Evolutionary conservation across 2,113 vertebrate species (phyloP).

Genomic region (Willisornis vidua): DNA sequence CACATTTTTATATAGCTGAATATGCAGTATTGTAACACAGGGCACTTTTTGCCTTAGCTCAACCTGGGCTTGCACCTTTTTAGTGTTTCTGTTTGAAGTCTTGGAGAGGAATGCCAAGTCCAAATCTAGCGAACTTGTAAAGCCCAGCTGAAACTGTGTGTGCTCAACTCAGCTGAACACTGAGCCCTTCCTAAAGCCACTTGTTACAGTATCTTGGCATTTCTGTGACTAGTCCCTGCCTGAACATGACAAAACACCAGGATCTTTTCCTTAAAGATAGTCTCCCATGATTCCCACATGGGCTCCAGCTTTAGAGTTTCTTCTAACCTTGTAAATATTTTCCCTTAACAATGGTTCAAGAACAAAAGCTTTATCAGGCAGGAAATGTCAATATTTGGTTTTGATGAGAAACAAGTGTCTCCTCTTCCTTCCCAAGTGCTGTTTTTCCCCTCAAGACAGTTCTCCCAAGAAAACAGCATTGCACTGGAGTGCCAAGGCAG

Average conservation of each 20-base stretch:
- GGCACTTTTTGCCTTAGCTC: background rate
- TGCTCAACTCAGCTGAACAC: background rate
- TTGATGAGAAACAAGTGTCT: background rate
- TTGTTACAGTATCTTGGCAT: background rate
- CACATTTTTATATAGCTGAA: background rate
- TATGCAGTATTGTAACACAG: background rate
- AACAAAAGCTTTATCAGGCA: background rate
- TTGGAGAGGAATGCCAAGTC: background rate
- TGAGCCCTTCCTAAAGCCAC: background rate
- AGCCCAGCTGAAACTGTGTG: background rate
- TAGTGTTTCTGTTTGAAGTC: background rate
- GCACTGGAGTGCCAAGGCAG: background rate
- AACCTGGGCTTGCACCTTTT: background rate
- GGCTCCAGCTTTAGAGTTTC: background rate
- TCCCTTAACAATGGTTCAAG: background rate
- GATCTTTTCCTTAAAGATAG: background rate
- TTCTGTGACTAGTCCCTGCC: background rate
- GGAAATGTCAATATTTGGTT: background rate
- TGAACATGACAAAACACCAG: background rate
- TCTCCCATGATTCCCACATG: background rate
- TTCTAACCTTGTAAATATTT: background rate
- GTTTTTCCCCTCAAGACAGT: background rate
- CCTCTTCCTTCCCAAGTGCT: background rate
- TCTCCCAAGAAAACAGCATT: background rate
- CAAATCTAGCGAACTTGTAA: background rate